These are phyloP conservation scores for Romanomermis culicivorax DNA, from an alignment of 2,888 invertebrate species.

Conservation along the genomic window DNA sequence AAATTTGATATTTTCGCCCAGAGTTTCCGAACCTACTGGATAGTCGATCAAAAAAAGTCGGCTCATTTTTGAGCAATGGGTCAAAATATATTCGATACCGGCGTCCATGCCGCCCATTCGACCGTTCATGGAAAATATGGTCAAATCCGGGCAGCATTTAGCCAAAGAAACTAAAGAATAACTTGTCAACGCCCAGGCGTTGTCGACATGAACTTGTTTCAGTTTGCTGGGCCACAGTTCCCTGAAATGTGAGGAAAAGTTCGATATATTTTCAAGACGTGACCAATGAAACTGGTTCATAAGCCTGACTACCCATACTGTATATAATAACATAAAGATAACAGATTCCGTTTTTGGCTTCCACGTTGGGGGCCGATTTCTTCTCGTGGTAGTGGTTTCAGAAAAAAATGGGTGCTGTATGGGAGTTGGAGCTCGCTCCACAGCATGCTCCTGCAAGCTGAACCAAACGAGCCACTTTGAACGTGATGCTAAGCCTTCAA, in stretches of 20 bases:
- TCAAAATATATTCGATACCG: neutral
- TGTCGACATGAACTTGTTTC: conserved; percentile 7
- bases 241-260: neutral
- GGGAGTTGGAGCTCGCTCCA: no score
- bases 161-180: conserved; percentile 2
- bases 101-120: neutral
- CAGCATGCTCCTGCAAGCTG: no score
- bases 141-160: conserved; percentile 7
- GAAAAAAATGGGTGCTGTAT: no score
- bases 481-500: no score
- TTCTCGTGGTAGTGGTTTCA: no score
- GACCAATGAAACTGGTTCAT: neutral
- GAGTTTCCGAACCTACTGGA: neutral
- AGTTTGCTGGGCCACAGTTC: conserved; percentile 7
- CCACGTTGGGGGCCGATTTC: no score
- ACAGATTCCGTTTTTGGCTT: no score
- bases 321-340: no score
- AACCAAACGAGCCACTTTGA: no score
- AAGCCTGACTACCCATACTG: no score
- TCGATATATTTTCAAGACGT: neutral
- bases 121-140: conserved; percentile 6
- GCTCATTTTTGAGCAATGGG: neutral
- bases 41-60: neutral
- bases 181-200: conserved; percentile 6
- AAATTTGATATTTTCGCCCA: neutral